phyloP scores from a whole-genome alignment of 2,888 invertebrate genomes.

The Mechanitis mazaeus region DNA sequence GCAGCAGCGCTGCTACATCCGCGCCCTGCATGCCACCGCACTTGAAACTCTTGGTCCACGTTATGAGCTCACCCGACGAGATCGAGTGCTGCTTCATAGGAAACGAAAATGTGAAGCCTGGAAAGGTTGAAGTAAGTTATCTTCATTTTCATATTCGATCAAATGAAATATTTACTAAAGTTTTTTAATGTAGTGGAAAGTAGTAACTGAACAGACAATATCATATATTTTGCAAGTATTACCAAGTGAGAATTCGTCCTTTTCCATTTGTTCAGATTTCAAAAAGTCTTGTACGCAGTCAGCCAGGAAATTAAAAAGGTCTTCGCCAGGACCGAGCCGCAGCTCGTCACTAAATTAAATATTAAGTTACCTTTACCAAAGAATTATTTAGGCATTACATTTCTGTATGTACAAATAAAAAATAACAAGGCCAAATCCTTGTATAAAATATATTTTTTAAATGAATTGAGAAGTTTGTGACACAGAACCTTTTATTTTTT shows the following conservation, averaged over 20 bases:
- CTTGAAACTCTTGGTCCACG: slow-evolving; percentile 91
- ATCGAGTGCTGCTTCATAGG: slow-evolving; percentile 86
- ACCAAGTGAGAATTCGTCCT: slow-evolving; percentile 81
- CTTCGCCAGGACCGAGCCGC: slow-evolving; percentile 78
- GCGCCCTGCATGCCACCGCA: slow-evolving; percentile 81
- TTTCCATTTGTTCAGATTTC: slow-evolving; percentile 75
- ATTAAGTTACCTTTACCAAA: too few species aligned
- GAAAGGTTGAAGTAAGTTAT: neutral
- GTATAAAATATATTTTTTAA: too few species aligned
- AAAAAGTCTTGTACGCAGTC: slow-evolving; percentile 84
- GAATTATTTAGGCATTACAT: too few species aligned
- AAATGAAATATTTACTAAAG: too few species aligned
- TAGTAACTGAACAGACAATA: too few species aligned
- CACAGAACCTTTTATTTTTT: too few species aligned
- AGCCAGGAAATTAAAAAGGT: slow-evolving; percentile 85
- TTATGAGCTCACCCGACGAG: slow-evolving; percentile 82
- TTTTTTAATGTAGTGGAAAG: too few species aligned
- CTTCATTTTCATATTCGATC: too few species aligned
- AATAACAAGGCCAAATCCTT: too few species aligned
- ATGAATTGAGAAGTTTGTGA: too few species aligned
- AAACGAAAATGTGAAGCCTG: slow-evolving; percentile 91
- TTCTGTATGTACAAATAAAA: too few species aligned
- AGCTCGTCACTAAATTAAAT: slow-evolving; percentile 67
- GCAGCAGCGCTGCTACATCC: slow-evolving; percentile 83
- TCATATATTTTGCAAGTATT: slow-evolving; percentile 29